Percentiles rank a stretch among this genome's conserved stretches.
These are phyloP conservation scores for Crocodylus rhombifer DNA, from an alignment of 2,797 vertebrate species.

Conservation along the genomic window DNA sequence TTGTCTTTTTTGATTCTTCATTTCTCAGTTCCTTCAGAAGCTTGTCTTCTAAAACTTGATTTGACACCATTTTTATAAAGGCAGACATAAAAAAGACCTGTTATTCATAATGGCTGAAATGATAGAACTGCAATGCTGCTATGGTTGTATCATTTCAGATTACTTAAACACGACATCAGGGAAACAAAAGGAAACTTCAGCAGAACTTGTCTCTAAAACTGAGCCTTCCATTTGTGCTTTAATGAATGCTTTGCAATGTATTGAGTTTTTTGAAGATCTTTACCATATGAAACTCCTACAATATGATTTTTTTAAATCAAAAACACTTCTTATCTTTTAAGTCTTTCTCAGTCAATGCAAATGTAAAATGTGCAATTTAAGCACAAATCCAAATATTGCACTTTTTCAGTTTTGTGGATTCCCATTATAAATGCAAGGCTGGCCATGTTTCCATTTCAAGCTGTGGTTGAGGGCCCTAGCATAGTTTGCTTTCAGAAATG, in stretches of 20 bases:
- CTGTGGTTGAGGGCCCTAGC: background rate
- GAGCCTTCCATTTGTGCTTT: background rate
- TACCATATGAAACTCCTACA: background rate
- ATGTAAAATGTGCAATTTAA: background rate
- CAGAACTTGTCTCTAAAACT: background rate
- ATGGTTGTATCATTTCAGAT: background rate
- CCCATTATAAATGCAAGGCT: background rate
- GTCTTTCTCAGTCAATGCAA: background rate
- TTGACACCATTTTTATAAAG: background rate
- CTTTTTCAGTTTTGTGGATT: background rate
- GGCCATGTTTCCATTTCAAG: background rate
- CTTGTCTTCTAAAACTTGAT: background rate
- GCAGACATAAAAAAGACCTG: background rate
- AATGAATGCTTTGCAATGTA: background rate
- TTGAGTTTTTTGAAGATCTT: background rate
- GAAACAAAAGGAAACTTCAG: background rate
- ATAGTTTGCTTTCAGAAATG: background rate
- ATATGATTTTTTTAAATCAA: background rate
- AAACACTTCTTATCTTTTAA: background rate
- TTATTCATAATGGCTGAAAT: too few relatives aligned
- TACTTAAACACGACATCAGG: background rate
- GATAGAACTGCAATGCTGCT: background rate
- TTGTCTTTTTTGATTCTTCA: background rate
- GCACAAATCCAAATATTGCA: background rate
- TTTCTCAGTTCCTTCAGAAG: too few relatives aligned